These are phyloP conservation scores for Ceryle rudis DNA, from an alignment of 2,797 vertebrate species.

Conservation along the genomic window DNA sequence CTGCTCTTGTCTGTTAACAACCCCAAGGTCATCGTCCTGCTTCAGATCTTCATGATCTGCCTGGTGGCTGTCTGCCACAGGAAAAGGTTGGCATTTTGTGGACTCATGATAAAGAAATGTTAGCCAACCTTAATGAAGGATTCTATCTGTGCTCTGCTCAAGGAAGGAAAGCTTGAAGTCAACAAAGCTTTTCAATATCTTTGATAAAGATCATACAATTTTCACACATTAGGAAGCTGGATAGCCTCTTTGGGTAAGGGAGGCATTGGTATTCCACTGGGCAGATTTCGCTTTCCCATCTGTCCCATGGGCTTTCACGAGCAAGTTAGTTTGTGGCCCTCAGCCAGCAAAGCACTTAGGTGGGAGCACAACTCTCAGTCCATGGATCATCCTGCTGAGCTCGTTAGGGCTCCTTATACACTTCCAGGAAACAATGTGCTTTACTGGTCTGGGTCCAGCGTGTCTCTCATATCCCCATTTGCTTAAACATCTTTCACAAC, in stretches of 20 bases:
- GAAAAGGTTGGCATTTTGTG: neutral
- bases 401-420: neutral
- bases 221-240: neutral
- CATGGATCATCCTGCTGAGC: conserved; percentile 16
- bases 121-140: neutral
- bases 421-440: conserved; percentile 14
- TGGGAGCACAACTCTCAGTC: neutral
- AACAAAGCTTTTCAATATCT: neutral
- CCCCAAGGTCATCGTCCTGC: neutral
- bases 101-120: neutral
- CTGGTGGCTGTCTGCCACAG: neutral
- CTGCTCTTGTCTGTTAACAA: neutral
- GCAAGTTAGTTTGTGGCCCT: neutral
- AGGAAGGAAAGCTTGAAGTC: neutral
- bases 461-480: neutral
- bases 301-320: neutral
- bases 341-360: conserved; percentile 50
- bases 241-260: neutral
- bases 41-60: neutral
- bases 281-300: neutral
- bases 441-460: neutral
- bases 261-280: neutral
- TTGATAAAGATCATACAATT: neutral
- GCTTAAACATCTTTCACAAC: neutral
- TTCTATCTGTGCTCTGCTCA: neutral